Evolutionary conservation across 1,140 invertebrate species (phyloP).

Genomic region (Eumeta japonica): DNA sequence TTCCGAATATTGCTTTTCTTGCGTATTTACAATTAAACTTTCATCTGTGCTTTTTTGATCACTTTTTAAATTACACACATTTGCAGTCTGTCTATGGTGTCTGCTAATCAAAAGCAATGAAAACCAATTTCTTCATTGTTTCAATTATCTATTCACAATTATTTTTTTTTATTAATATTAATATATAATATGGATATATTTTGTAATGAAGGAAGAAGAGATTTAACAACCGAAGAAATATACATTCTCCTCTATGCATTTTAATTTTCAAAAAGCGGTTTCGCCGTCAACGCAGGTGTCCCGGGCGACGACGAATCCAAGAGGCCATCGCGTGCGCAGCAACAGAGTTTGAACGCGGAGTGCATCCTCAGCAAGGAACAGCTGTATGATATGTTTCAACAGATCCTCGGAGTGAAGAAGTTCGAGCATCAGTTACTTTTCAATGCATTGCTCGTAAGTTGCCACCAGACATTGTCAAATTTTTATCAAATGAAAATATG

Average conservation of each 20-base stretch:
- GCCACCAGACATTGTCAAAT: not conserved
- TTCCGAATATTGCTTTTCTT: no score
- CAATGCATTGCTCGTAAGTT: conserved; percentile 91
- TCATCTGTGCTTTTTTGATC: not conserved
- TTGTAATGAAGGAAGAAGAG: not conserved
- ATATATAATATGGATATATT: not conserved
- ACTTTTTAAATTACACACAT: no score
- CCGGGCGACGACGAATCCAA: conserved; percentile 84
- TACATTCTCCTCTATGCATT: not conserved
- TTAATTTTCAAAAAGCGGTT: not conserved
- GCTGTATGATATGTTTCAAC: conserved; percentile 99
- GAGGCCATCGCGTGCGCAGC: conserved; percentile 79
- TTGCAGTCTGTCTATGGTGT: no score
- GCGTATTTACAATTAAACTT: no score
- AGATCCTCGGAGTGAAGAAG: conserved; percentile 97
- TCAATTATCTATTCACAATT: not conserved
- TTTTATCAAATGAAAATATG: not conserved
- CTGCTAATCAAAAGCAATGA: not conserved
- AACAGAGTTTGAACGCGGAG: conserved; percentile 87
- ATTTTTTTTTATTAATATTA: not conserved
- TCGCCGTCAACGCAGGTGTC: conserved; percentile 30
- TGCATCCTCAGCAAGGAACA: conserved; percentile 93
- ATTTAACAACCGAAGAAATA: not conserved
- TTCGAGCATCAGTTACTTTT: conserved; percentile 99
- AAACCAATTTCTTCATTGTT: not conserved